Percentiles rank a stretch among this genome's conserved stretches.
Evolutionary conservation across 2,113 vertebrate species (phyloP).

Genomic region (Pseudorhombus dupliciocellatus): DNA sequence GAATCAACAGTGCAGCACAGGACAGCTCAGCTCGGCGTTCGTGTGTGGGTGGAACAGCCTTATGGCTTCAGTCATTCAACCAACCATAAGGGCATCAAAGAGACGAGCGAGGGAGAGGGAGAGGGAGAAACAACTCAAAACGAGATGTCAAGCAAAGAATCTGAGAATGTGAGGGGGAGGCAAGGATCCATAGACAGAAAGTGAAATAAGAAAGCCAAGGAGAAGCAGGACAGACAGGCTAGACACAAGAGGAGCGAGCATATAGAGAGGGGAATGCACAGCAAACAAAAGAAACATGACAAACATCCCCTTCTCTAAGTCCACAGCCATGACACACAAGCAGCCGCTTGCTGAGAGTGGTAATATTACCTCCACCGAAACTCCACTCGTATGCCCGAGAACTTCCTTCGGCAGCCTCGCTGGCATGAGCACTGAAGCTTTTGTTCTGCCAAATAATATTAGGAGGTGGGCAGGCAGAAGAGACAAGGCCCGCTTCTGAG

Average conservation of each 20-base stretch:
- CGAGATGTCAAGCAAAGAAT: conserved; percentile 77
- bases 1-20: conserved; percentile 75
- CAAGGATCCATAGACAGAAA: conserved; percentile 71
- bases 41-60: conserved; percentile 79
- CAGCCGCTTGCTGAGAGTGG: conserved; percentile 62
- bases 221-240: conserved; percentile 74
- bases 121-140: conserved; percentile 74
- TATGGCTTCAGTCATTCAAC: conserved; percentile 81
- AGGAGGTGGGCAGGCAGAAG: conserved; percentile 73
- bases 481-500: conserved; percentile 68
- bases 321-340: conserved; percentile 70
- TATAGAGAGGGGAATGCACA: conserved; percentile 65
- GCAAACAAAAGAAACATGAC: conserved; percentile 78
- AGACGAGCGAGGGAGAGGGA: conserved; percentile 45
- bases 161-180: conserved; percentile 72
- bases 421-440: conserved; percentile 66
- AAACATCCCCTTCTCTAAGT: conserved; percentile 68
- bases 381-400: conserved; percentile 68
- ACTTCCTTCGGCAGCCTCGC: conserved; percentile 64
- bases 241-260: conserved; percentile 68
- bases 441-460: conserved; percentile 78
- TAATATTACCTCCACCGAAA: conserved; percentile 70
- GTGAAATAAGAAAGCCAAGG: conserved; percentile 71
- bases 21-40: conserved; percentile 72
- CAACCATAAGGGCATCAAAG: conserved; percentile 78